Conservation (phyloP, 2,888 invertebrate species). For the Eumerus sabulonum region DNA sequence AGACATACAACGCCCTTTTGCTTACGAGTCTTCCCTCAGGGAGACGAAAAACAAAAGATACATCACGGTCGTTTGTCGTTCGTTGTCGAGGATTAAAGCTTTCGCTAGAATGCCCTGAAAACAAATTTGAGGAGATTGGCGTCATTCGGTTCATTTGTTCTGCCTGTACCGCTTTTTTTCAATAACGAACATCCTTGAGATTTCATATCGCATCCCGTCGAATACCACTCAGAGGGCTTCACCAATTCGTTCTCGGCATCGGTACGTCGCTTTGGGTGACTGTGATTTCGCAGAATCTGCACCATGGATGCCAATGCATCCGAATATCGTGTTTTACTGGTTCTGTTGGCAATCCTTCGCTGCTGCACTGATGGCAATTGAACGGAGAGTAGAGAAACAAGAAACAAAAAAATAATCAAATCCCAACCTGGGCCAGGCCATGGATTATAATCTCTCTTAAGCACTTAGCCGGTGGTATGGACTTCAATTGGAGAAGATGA, state of each 20-base stretch:
- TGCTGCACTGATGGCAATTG: conserved; percentile 33
- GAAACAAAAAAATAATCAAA: conserved; percentile 5
- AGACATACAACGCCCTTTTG: too few species aligned
- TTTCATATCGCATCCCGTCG: conserved; percentile 65
- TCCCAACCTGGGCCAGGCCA: conserved; percentile 47
- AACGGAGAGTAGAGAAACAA: conserved; percentile 15
- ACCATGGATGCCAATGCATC: conserved; percentile 56
- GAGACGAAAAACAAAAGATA: conserved; percentile 39
- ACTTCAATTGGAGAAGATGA: conserved; percentile 51
- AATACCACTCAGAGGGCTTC: conserved; percentile 56
- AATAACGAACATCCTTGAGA: conserved; percentile 68
- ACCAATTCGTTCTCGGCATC: background rate
- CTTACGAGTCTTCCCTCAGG: conserved; percentile 52
- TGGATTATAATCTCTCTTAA: conserved; percentile 62
- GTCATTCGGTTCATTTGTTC: conserved; percentile 49
- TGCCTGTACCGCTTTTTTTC: conserved; percentile 8
- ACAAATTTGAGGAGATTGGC: conserved; percentile 27
- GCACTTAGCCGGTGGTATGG: conserved; percentile 64
- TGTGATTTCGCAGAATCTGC: conserved; percentile 39
- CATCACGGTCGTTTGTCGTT: conserved; percentile 38
- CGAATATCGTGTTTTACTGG: conserved; percentile 69
- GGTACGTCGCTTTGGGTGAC: conserved; percentile 1
- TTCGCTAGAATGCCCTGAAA: conserved; percentile 43
- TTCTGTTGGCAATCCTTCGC: conserved; percentile 49
- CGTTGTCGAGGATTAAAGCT: conserved; percentile 62